These are phyloP conservation scores for Sympetrum striolatum DNA, from an alignment of 2,888 invertebrate genomes.

Conservation along the genomic window DNA sequence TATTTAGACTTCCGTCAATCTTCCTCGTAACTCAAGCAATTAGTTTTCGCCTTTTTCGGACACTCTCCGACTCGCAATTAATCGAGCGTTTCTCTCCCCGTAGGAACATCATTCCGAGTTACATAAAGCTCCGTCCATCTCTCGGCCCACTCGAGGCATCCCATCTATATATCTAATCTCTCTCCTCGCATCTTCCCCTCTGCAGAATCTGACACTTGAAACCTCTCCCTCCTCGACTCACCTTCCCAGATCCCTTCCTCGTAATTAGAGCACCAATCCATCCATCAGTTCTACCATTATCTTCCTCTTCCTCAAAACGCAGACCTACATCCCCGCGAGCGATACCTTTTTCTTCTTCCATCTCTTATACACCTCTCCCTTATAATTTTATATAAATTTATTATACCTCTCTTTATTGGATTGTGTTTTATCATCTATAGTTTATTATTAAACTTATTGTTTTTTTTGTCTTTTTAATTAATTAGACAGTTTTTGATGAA, in stretches of 20 bases:
- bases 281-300: conserved; percentile 3
- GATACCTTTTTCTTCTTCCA: not conserved
- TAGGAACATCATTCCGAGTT: not conserved
- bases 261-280: not conserved
- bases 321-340: not conserved
- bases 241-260: not conserved
- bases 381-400: too few relatives aligned
- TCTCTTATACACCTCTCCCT: not conserved
- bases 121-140: too few relatives aligned
- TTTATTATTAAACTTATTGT: too few relatives aligned
- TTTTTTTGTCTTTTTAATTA: too few relatives aligned
- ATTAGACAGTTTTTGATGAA: too few relatives aligned
- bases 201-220: not conserved
- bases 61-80: not conserved
- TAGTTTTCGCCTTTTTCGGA: not conserved
- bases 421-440: too few relatives aligned
- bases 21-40: not conserved
- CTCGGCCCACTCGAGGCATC: not conserved
- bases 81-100: not conserved
- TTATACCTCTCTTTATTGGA: too few relatives aligned
- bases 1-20: not conserved
- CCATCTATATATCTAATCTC: not conserved
- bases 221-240: not conserved
- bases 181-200: not conserved
- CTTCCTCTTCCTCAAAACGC: not conserved